A percentile compares a stretch with the other conserved stretches of the same genome.
These are phyloP conservation scores for Bombylius major DNA, from an alignment of 2,888 invertebrate species.

Conservation along the genomic window DNA sequence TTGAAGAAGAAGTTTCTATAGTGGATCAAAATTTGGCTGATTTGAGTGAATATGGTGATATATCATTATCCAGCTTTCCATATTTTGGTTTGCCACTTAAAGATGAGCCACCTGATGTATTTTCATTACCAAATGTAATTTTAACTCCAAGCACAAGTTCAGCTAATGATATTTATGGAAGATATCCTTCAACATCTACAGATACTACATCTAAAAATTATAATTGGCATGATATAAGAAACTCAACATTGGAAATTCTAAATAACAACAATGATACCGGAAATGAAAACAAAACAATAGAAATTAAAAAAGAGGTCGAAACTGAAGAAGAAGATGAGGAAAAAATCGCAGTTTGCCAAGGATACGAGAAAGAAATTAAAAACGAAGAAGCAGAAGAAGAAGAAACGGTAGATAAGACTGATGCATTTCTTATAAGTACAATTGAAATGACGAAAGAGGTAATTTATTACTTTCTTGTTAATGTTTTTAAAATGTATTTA, in stretches of 20 bases:
- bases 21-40: slow-evolving; percentile 47
- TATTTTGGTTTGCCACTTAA: slow-evolving; percentile 31
- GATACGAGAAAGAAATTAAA: too few species aligned
- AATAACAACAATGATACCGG: slow-evolving; percentile 4
- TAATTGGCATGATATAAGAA: too few species aligned
- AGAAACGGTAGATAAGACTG: too few species aligned
- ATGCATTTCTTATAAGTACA: slow-evolving; percentile 14
- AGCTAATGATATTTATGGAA: slow-evolving; percentile 24
- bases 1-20: slow-evolving; percentile 36
- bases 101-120: slow-evolving; percentile 34
- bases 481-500: too few species aligned
- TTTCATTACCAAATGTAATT: slow-evolving; percentile 21
- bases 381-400: not conserved
- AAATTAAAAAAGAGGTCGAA: slow-evolving; percentile 4
- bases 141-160: slow-evolving; percentile 26
- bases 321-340: slow-evolving; percentile 9
- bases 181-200: not conserved
- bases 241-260: not conserved
- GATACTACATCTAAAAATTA: not conserved
- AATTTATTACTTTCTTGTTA: slow-evolving; percentile 11
- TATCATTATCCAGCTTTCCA: slow-evolving; percentile 23
- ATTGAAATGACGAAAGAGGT: slow-evolving; percentile 27
- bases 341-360: too few species aligned
- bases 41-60: slow-evolving; percentile 42
- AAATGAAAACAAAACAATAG: slow-evolving; percentile 11